phyloP scores from a whole-genome alignment of 2,888 invertebrate species.

The Choristoneura rosaceana region DNA sequence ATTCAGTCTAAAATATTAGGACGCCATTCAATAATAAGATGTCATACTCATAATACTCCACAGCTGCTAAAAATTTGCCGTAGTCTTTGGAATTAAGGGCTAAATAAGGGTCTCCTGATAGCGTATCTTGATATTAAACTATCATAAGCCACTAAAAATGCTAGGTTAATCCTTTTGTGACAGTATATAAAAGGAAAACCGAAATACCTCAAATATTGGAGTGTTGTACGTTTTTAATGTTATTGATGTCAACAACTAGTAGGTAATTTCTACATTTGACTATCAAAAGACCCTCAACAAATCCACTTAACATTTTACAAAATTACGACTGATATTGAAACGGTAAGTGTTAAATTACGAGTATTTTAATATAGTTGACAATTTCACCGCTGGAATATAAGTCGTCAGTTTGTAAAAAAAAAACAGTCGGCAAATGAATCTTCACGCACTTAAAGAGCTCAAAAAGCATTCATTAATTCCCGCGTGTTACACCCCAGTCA shows the following conservation, averaged over 20 bases:
- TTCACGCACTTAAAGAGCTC: not conserved
- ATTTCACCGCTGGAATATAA: not conserved
- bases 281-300: not conserved
- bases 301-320: not conserved
- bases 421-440: not conserved
- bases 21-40: conserved; percentile 18
- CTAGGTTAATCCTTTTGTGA: not conserved
- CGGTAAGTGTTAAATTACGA: not conserved
- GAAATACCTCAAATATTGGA: not conserved
- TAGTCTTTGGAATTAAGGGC: conserved; percentile 11
- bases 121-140: not conserved
- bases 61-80: not conserved
- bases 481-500: not conserved
- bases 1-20: conserved; percentile 18
- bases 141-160: too few species aligned
- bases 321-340: not conserved
- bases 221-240: too few species aligned
- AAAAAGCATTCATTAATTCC: not conserved
- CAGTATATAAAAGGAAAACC: not conserved
- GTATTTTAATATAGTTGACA: not conserved
- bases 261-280: not conserved
- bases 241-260: too few species aligned
- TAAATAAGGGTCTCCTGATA: not conserved
- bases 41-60: not conserved
- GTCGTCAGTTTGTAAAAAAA: conserved; percentile 28